phyloP scores from a whole-genome alignment of 2,113 vertebrate genomes.

The Scomber japonicus region DNA sequence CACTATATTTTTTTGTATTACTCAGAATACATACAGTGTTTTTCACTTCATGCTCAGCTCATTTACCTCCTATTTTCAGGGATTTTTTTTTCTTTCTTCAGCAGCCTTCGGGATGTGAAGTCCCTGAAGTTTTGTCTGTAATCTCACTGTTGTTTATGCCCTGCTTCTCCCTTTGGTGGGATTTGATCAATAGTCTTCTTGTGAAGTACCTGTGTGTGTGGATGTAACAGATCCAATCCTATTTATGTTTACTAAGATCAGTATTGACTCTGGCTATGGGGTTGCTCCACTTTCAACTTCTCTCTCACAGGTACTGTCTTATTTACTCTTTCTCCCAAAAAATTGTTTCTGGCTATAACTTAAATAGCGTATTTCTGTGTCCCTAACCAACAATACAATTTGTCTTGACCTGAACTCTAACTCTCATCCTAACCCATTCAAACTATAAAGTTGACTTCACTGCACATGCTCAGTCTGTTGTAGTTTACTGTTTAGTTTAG shows the following conservation, averaged over 20 bases:
- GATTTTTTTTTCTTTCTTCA: neutral
- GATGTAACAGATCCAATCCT: slow-evolving; percentile 67
- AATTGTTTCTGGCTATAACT: slow-evolving; percentile 1
- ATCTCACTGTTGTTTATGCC: slow-evolving; percentile 38
- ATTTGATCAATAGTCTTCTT: slow-evolving; percentile 72
- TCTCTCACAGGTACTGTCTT: neutral
- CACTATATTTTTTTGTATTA: neutral
- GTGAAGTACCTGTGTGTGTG: slow-evolving; percentile 51
- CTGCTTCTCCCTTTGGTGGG: slow-evolving; percentile 53
- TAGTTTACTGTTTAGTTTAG: too few relatives aligned
- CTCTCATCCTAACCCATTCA: too few relatives aligned
- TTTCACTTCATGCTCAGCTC: neutral
- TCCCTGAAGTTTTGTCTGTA: slow-evolving; percentile 4
- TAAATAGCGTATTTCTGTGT: neutral
- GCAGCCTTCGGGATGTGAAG: slow-evolving; percentile 4
- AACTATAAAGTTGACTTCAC: too few relatives aligned
- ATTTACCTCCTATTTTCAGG: neutral
- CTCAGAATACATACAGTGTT: neutral
- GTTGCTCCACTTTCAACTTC: slow-evolving; percentile 38
- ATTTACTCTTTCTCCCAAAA: slow-evolving; percentile 13
- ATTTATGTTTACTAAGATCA: slow-evolving; percentile 69
- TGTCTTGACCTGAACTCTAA: too few relatives aligned
- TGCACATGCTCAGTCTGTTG: too few relatives aligned
- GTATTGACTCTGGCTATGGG: slow-evolving; percentile 70
- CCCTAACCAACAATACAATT: too few relatives aligned